Evolutionary conservation across 2,797 vertebrate species (phyloP).

Genomic region (Phataginus tricuspis): DNA sequence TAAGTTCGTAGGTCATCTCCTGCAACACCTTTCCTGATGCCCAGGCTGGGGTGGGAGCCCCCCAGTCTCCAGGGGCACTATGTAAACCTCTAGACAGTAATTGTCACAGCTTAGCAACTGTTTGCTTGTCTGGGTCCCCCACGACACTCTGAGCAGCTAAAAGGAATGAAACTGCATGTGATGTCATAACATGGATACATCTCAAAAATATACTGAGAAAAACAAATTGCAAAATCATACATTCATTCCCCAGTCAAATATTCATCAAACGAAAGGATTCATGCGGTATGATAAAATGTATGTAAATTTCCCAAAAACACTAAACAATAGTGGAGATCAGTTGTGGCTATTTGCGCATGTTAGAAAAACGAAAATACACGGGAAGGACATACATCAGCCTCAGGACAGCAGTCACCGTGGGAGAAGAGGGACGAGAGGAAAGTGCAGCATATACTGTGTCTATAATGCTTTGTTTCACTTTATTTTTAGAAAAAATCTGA

Average conservation of each 20-base stretch:
- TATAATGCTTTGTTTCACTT: not conserved
- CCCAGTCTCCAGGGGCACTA: not conserved
- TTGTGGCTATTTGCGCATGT: not conserved
- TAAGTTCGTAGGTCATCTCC: not conserved
- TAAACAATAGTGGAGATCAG: not conserved
- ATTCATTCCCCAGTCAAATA: not conserved
- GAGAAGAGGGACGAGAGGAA: not conserved
- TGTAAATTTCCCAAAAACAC: not conserved
- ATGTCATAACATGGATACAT: not conserved
- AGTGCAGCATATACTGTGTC: not conserved
- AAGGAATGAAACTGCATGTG: not conserved
- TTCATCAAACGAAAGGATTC: not conserved
- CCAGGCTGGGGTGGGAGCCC: not conserved
- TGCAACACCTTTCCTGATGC: not conserved
- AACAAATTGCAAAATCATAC: not conserved
- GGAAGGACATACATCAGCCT: not conserved
- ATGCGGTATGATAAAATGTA: not conserved
- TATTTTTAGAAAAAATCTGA: not conserved
- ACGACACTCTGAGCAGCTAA: not conserved
- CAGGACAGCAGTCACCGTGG: rapidly evolving
- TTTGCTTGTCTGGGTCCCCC: not conserved
- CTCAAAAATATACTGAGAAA: not conserved
- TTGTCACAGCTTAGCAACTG: not conserved
- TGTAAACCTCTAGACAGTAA: no score
- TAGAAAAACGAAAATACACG: not conserved